These are phyloP conservation scores for Trichomycterus rosablanca DNA, from an alignment of 2,113 vertebrate genomes.

Conservation along the genomic window DNA sequence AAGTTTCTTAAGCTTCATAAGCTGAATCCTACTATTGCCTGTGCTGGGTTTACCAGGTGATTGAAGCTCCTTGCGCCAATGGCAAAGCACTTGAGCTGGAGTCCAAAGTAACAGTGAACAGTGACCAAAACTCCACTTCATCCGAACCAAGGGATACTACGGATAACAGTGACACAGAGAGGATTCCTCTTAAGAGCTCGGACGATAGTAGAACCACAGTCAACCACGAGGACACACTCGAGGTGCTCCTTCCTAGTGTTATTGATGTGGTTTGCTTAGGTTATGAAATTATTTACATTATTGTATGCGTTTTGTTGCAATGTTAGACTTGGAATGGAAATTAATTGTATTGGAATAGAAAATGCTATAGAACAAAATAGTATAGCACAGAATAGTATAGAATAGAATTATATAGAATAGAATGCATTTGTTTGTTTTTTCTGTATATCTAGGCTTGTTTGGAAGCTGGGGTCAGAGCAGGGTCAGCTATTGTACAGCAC, in stretches of 20 bases:
- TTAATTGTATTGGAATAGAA: too few relatives aligned
- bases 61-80: slow-evolving; percentile 73
- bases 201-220: slow-evolving; percentile 66
- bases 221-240: slow-evolving; percentile 82
- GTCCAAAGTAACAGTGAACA: slow-evolving; percentile 59
- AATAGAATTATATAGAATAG: too few relatives aligned
- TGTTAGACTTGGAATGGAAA: too few relatives aligned
- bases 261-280: background rate
- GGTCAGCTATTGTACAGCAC: too few relatives aligned
- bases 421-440: too few relatives aligned
- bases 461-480: too few relatives aligned
- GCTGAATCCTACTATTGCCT: background rate
- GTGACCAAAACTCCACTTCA: slow-evolving; percentile 60
- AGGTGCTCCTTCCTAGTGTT: slow-evolving; percentile 66
- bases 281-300: too few relatives aligned
- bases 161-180: slow-evolving; percentile 64
- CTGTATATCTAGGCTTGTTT: too few relatives aligned
- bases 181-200: slow-evolving; percentile 66
- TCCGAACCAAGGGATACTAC: slow-evolving; percentile 66
- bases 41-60: slow-evolving; percentile 66
- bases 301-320: too few relatives aligned
- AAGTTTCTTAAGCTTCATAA: too few relatives aligned
- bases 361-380: too few relatives aligned
- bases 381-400: too few relatives aligned
- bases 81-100: slow-evolving; percentile 72